Conservation (phyloP, 2,797 vertebrate genomes). For the Cossypha dichroa region DNA sequence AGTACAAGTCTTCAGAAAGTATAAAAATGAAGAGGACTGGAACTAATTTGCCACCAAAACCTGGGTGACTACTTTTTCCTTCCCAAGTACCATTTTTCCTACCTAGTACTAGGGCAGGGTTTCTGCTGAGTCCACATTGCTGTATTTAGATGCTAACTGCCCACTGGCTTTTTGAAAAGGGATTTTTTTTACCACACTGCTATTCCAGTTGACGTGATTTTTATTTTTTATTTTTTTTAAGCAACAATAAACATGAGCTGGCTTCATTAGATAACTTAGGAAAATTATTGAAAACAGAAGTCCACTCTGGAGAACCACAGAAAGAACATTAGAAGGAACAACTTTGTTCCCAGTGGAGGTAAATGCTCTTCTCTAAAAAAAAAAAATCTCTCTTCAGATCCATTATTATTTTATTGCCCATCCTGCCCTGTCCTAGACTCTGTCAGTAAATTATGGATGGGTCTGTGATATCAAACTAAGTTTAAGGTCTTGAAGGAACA, state of each 20-base stretch:
- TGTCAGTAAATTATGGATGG: conserved; percentile 16
- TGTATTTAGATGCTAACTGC: background rate
- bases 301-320: background rate
- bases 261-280: background rate
- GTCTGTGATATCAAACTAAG: background rate
- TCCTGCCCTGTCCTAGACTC: background rate
- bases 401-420: background rate
- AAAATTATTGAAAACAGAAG: background rate
- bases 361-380: background rate
- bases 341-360: background rate
- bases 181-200: background rate
- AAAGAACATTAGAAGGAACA: background rate
- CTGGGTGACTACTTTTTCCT: background rate
- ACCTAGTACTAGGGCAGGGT: too few species aligned
- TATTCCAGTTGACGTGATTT: background rate
- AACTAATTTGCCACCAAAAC: background rate
- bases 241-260: background rate
- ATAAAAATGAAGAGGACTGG: background rate
- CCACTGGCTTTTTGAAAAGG: background rate
- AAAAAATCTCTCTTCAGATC: background rate
- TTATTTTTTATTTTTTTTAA: background rate
- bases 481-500: conserved; percentile 31
- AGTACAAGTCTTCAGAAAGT: background rate
- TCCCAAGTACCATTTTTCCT: background rate
- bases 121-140: background rate